These are phyloP conservation scores for Pygoscelis adeliae DNA, from an alignment of 2,113 vertebrate genomes.

Conservation along the genomic window DNA sequence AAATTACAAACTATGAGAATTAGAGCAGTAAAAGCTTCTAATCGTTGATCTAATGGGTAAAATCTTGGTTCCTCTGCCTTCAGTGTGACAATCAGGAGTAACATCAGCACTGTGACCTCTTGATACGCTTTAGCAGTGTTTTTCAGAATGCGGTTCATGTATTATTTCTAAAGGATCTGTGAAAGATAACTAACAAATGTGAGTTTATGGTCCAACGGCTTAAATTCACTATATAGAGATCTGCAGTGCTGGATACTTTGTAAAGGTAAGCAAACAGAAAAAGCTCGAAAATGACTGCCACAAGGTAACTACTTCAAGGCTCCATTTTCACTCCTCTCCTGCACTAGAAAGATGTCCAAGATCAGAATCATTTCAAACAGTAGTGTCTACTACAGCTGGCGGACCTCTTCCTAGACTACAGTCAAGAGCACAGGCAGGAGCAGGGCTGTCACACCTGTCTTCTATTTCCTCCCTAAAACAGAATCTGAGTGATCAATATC, in stretches of 20 bases:
- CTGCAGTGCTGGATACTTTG: background rate
- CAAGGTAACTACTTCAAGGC: background rate
- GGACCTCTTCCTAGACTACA: background rate
- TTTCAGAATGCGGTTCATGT: background rate
- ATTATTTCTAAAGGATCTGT: background rate
- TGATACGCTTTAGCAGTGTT: background rate
- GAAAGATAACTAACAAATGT: background rate
- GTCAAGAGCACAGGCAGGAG: background rate
- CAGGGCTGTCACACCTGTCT: background rate
- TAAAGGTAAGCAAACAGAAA: background rate
- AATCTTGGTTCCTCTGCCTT: background rate
- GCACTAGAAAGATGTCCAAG: background rate
- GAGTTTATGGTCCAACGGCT: background rate
- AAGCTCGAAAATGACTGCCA: background rate
- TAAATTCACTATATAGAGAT: background rate
- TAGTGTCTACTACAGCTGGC: background rate
- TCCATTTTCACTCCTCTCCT: background rate
- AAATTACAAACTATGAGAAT: background rate
- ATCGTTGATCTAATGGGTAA: background rate
- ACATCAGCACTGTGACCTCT: background rate
- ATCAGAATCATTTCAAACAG: background rate
- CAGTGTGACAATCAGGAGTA: background rate
- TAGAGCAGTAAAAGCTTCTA: background rate
- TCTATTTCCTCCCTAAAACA: background rate
- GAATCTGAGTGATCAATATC: background rate